Conservation (phyloP, 2,797 vertebrate genomes). For the Ataeniobius toweri region DNA sequence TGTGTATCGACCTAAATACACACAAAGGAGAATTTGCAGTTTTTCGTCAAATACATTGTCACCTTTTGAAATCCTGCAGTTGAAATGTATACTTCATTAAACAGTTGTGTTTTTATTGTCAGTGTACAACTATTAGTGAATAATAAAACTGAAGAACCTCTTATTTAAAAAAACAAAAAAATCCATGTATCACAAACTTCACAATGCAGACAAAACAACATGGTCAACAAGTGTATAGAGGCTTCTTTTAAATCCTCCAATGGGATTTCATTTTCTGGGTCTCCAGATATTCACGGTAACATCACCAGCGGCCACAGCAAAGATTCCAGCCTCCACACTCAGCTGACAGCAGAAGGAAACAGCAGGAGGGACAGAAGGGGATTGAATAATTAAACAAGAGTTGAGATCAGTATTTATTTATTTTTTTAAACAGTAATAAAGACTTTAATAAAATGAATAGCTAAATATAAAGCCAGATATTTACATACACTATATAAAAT, state of each 20-base stretch:
- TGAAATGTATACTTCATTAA: background rate
- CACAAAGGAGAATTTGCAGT: background rate
- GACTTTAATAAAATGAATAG: background rate
- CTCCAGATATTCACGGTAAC: constrained; percentile 87
- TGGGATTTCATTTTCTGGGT: constrained; percentile 63
- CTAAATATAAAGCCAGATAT: background rate
- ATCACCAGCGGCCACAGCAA: constrained; percentile 86
- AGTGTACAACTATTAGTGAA: background rate
- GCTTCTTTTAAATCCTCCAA: constrained; percentile 1
- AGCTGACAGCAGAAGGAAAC: constrained; percentile 71
- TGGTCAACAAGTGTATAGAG: background rate
- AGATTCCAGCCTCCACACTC: constrained; percentile 85
- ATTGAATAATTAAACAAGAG: background rate
- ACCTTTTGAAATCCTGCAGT: background rate
- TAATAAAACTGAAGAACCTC: background rate
- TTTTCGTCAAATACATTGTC: background rate
- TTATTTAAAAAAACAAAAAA: too few relatives aligned
- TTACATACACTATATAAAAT: background rate
- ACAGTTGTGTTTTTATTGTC: background rate
- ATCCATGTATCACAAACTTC: background rate
- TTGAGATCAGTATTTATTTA: background rate
- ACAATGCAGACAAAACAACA: background rate
- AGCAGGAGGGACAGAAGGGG: background rate
- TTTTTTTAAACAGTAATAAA: background rate
- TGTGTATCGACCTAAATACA: too few relatives aligned